Base-by-base conservation (phyloP, 1,140 invertebrate genomes). In the Leguminivora glycinivorella region DNA sequence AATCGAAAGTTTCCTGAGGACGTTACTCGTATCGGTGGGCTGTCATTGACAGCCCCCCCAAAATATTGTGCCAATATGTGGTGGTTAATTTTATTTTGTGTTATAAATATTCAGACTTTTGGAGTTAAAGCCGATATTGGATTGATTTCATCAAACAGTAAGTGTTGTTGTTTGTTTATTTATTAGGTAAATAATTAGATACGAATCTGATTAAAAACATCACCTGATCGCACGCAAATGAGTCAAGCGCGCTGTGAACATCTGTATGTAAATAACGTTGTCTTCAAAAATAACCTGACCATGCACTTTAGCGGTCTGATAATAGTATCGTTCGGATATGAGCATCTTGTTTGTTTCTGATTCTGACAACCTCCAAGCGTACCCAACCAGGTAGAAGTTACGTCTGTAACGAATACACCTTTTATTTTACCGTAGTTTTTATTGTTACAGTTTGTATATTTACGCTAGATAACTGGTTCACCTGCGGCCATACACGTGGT, bases 21-120 rank as follows among this genome's bases (percentile, higher is more conserved):
- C 82, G 79, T 84, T 87, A 83, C 79, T 84, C 82, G 73, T 85
- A 89, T 91, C 85, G 84, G 85, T 85, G 88, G 89, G 89, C 88
- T 91, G 89, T 91, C 88, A 79, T 77, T 76, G 89, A 83, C 87
- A 91, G 87, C 88, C 85, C 89, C 87, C 83, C 58, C 58, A 63
- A 88, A 89, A 85, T 87, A 78, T 82, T 77, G 84, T 89, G 82
- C 79, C 82, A 90, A 73, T 78, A 91, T 90, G 88, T 91, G 89
- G 88, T 91, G 85, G 87, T 89, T 83, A 81, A 72, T 89, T 77
- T 81, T 91, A 78, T 78, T 89, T 69, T 87, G 89, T 89, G 85
- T 84, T 78, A 56, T 85, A 66, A 89, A 78, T 75, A 75, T 78
- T 75, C 83, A 89, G 77, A 81, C 82, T 68, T 79, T 84, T 77